Conservation (phyloP, 1,140 invertebrate species). For the Hypsibius dujardini region DNA sequence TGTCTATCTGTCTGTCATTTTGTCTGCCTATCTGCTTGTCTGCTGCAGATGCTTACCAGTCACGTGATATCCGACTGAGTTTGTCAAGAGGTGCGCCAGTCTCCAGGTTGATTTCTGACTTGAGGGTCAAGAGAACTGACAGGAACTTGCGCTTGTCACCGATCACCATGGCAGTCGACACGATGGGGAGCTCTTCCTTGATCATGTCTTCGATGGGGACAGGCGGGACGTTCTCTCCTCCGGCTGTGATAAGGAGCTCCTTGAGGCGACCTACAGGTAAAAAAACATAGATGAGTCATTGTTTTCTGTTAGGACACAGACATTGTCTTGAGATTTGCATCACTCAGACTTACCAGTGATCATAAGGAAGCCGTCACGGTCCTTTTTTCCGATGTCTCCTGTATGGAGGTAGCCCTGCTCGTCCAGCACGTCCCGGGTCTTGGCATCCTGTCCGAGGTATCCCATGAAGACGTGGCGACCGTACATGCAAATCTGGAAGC, state of each 20-base stretch:
- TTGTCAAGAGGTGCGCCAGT: conserved; percentile 50
- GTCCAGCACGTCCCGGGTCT: conserved; percentile 32
- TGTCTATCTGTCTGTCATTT: too few relatives aligned
- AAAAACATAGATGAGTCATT: conserved; percentile 17
- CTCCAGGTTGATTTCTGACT: conserved; percentile 40
- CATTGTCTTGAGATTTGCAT: conserved; percentile 30
- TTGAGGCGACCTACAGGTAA: conserved; percentile 34
- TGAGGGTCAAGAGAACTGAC: conserved; percentile 33
- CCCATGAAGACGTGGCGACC: conserved; percentile 37
- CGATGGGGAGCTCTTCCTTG: conserved; percentile 28
- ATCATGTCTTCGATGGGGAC: conserved; percentile 33
- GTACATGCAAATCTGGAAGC: conserved; percentile 28
- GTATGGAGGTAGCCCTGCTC: conserved; percentile 29
- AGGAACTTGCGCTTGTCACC: conserved; percentile 35
- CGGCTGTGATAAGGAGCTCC: conserved; percentile 34
- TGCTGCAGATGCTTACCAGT: conserved; percentile 38
- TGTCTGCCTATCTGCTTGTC: too few relatives aligned
- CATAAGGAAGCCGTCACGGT: conserved; percentile 31
- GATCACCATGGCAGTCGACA: conserved; percentile 33
- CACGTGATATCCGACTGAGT: conserved; percentile 43
- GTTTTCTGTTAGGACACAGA: neutral
- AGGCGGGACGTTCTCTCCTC: conserved; percentile 34
- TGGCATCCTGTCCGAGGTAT: conserved; percentile 31
- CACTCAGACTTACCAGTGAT: conserved; percentile 35
- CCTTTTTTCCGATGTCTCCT: conserved; percentile 32